Percentiles rank a stretch among this genome's conserved stretches.
Evolutionary conservation across 2,113 vertebrate genomes (phyloP).

Genomic region (Apus apus): DNA sequence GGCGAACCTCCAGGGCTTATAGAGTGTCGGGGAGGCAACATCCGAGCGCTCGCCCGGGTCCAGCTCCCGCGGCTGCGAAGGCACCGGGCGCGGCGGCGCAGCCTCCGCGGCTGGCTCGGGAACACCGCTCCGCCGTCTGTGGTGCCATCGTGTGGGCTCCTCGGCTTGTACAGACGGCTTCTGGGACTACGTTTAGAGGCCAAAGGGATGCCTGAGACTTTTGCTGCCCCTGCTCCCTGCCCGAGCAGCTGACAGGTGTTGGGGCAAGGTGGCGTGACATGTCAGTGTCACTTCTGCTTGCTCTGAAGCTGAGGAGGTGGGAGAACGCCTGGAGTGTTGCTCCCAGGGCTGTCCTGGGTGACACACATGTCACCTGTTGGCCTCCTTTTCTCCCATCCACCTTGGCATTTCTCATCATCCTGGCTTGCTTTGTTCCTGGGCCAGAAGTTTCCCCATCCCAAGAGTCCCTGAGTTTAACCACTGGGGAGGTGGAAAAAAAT

Average conservation of each 20-base stretch:
- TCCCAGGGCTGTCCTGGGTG: accelerated
- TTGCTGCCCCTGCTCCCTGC: background rate
- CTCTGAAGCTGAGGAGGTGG: background rate
- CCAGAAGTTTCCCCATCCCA: no score
- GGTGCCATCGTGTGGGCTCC: slow-evolving; percentile 45
- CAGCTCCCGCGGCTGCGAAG: background rate
- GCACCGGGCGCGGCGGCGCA: background rate
- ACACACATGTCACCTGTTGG: accelerated
- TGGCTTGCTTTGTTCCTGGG: background rate
- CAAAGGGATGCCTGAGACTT: no score
- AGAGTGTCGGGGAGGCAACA: accelerated
- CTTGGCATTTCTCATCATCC: background rate
- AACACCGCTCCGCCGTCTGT: background rate
- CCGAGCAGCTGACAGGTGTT: accelerated
- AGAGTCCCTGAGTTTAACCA: background rate
- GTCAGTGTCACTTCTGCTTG: accelerated
- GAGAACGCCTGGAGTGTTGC: background rate
- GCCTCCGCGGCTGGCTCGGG: background rate
- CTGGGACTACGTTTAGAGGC: accelerated
- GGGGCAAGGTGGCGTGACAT: accelerated
- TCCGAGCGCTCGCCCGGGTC: no score
- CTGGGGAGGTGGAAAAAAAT: background rate
- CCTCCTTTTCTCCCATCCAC: background rate
- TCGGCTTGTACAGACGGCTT: accelerated
- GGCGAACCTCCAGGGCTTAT: accelerated